phyloP scores from a whole-genome alignment of 2,113 vertebrate genomes.

The Pseudois nayaur region DNA sequence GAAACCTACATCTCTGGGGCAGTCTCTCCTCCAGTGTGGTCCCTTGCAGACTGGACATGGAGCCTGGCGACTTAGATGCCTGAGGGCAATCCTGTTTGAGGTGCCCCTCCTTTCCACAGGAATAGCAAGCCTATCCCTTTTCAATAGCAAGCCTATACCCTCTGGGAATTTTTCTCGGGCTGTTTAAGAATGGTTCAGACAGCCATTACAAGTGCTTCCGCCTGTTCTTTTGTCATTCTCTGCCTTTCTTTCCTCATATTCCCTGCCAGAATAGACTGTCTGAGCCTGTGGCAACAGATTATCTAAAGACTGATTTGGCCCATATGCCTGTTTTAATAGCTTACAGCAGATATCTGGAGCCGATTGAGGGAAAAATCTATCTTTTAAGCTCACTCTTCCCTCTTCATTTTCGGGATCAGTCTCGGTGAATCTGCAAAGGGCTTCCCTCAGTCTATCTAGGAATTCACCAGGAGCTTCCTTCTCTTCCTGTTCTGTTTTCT shows the following conservation, averaged over 20 bases:
- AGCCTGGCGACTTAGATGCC: fast-evolving
- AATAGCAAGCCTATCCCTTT: background rate
- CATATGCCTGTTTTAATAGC: background rate
- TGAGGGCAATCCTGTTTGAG: background rate
- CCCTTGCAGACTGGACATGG: background rate
- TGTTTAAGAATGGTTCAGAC: background rate
- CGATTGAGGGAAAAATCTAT: background rate
- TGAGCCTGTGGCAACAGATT: background rate
- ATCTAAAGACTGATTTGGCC: background rate
- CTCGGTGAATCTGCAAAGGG: too few species aligned
- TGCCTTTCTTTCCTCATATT: background rate
- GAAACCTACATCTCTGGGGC: fast-evolving
- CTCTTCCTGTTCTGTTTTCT: background rate
- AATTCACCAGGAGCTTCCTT: background rate
- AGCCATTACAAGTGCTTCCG: background rate
- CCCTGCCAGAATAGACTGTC: background rate
- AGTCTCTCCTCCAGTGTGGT: background rate
- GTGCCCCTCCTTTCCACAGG: background rate
- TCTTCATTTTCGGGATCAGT: background rate
- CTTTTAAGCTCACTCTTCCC: background rate
- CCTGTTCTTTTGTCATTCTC: background rate
- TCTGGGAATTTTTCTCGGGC: background rate
- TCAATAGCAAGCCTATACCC: background rate
- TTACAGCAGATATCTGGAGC: background rate
- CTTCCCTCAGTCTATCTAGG: background rate